Conservation (phyloP, 30 jellyfish, hydroid and myxozoan species). For the Nemopilema nomurai region DNA sequence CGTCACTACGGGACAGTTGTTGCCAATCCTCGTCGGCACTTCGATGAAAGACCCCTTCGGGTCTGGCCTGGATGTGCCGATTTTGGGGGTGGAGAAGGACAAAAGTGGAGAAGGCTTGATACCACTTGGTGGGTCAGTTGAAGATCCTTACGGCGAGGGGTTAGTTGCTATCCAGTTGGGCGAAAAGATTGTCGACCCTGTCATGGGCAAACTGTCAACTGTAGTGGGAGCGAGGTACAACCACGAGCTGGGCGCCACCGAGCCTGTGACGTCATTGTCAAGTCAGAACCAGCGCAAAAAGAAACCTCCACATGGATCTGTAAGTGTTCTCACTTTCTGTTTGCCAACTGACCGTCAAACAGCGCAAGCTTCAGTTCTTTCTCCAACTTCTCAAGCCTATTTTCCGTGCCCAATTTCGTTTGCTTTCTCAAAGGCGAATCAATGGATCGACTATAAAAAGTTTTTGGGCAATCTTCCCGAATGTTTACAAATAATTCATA, state of each 20-base stretch:
- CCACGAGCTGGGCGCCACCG: constrained; percentile 81
- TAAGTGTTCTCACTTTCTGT: no score
- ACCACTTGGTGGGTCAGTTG: constrained; percentile 97
- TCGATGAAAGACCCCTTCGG: constrained; percentile 94
- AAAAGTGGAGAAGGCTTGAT: constrained; percentile 73
- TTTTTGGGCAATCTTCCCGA: no score
- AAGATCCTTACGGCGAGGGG: constrained; percentile 94
- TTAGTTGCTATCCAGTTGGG: constrained; percentile 86
- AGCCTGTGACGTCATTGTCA: constrained; percentile 83
- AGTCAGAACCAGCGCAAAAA: constrained; percentile 61
- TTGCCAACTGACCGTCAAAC: no score
- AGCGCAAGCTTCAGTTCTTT: no score
- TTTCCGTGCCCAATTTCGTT: no score
- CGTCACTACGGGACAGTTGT: constrained; percentile 86
- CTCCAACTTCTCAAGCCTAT: no score
- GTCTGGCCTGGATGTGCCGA: constrained; percentile 96
- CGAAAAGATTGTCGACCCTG: constrained; percentile 88
- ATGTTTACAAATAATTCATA: no score
- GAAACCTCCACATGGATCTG: constrained; percentile 90
- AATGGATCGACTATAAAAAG: no score
- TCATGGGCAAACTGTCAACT: constrained; percentile 63
- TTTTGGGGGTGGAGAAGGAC: constrained; percentile 87
- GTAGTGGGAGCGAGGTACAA: constrained; percentile 87
- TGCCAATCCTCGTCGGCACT: constrained; percentile 92
- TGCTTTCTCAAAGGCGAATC: no score